A percentile compares a stretch with the other conserved stretches of the same genome.
phyloP scores from a whole-genome alignment of 2,797 vertebrate species.

The Trematocara caparti region DNA sequence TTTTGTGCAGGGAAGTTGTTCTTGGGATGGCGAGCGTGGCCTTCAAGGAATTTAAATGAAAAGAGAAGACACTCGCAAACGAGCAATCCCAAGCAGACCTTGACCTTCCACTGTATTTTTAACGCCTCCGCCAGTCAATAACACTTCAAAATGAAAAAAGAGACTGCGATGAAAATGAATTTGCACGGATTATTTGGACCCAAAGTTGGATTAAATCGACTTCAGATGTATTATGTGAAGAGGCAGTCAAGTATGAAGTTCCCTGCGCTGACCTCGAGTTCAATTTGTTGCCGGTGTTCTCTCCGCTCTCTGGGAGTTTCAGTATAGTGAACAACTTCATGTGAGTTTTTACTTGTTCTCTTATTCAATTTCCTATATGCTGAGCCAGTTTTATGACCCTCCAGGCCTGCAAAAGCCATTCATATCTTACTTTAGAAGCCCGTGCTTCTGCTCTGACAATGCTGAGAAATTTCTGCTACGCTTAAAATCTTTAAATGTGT shows the following conservation, averaged over 20 bases:
- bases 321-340: conserved; percentile 20
- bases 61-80: not conserved
- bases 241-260: conserved; percentile 33
- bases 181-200: conserved; percentile 35
- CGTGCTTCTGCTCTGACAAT: conserved; percentile 13
- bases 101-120: conserved; percentile 12
- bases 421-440: conserved; percentile 1
- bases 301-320: conserved; percentile 3
- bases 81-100: not conserved
- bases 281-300: conserved; percentile 35
- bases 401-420: not conserved
- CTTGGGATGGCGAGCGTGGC: not conserved
- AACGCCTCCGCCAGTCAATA: conserved; percentile 1
- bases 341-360: conserved; percentile 9
- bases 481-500: not conserved
- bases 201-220: conserved; percentile 37
- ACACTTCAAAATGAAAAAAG: conserved; percentile 17
- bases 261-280: conserved; percentile 37
- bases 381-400: not conserved
- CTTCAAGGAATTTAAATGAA: conserved; percentile 44
- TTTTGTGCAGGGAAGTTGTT: not conserved
- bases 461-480: not conserved
- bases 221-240: conserved; percentile 28
- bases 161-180: conserved; percentile 45
- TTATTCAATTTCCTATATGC: conserved; percentile 10